These are phyloP conservation scores for Engystomops pustulosus DNA, from an alignment of 2,113 vertebrate species.

Conservation along the genomic window DNA sequence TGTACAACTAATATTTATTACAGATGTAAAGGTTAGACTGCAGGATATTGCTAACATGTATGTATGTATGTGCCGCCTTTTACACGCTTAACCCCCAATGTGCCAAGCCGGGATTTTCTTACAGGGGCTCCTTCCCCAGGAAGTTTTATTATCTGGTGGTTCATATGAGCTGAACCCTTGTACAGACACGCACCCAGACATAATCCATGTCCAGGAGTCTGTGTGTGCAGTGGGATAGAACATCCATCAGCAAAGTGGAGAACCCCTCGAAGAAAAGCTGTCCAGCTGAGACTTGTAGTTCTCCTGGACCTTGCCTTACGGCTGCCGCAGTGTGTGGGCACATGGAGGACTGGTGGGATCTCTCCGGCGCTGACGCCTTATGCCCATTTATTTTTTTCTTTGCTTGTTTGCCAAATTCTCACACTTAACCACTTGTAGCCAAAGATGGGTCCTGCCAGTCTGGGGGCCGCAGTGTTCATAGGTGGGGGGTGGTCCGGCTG, in stretches of 20 bases:
- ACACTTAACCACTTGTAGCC: background rate
- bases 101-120: background rate
- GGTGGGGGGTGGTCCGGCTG: background rate
- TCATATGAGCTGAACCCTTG: too few species aligned
- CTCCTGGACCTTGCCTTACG: too few species aligned
- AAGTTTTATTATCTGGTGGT: too few species aligned
- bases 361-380: too few species aligned
- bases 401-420: background rate
- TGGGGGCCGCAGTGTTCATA: background rate
- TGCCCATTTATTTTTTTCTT: too few species aligned
- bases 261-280: background rate
- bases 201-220: too few species aligned
- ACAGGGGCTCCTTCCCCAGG: too few species aligned
- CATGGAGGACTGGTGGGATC: too few species aligned
- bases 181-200: too few species aligned
- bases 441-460: background rate
- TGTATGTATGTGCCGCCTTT: background rate
- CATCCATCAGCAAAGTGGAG: too few species aligned
- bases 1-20: background rate
- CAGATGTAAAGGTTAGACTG: background rate
- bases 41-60: background rate
- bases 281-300: background rate
- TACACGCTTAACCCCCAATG: background rate
- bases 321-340: too few species aligned
- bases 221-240: too few species aligned